Evolutionary conservation across 2,113 vertebrate species (phyloP), one percentile per base, ranked within the genome.

Genomic region (Stigmatopora argus): DNA sequence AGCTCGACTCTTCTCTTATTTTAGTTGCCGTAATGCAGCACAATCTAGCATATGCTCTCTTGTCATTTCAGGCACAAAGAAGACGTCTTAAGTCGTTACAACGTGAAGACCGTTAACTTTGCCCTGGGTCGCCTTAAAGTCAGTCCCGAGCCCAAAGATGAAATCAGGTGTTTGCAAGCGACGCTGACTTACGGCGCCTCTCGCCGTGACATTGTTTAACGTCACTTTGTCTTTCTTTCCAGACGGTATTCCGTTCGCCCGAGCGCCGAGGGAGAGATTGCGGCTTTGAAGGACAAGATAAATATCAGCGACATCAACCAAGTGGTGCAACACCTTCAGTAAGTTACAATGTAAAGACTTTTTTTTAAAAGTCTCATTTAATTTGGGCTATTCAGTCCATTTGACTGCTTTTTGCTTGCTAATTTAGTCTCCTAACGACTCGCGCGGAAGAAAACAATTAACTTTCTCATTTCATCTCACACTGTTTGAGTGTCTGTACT

Each of bases 271-370:
- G 87, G 87, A 12, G 87, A 92, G 69, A 81, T 94, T 26, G 78
- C 83, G 34, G 57, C 82, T 47, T 65, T 93, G 66, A 92, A 80
- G 70, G 84, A 91, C 70, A 91, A 91, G 26, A 79, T 96, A 72
- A 92, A 92, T 8, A 57, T 93, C 67, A 74, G 60, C 31, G 65
- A 86, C 74, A 91, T 95, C 58, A 88, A 93, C 26, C 81, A 90
- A 48, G 89, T 94, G 44, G 88, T 91, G n/a, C 41, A 75, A 9
- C 88, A 79, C 49, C 88, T 95, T 57, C 86, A 81, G 94, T 95
- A 67, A 92, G 91, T 66, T 13, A 2, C 1, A 34, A 3, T 19
- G 35, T 41, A 12, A 18, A 5, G 18, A 5, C 2, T n/a, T 1
- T 13, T 44, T 61, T 19, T 14, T 15, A 1, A 17, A 26, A 19